Conservation (phyloP, 2,888 invertebrate genomes). For the Apamea epomidion region DNA sequence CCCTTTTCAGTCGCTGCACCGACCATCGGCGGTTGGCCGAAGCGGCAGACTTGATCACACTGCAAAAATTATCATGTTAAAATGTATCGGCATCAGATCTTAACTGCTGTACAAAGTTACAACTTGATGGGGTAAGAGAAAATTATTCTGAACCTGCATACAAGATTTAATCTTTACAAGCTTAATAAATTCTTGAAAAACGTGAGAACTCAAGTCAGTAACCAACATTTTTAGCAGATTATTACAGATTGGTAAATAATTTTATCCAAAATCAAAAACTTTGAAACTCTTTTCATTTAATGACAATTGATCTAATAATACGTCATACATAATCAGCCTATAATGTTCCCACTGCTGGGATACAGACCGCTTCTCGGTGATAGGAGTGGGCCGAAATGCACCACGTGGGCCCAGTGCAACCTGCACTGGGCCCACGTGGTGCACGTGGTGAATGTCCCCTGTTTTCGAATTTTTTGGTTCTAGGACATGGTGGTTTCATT, state of each 20-base stretch:
- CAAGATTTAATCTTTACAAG: background rate
- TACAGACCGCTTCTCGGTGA: background rate
- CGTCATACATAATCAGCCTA: too few species aligned
- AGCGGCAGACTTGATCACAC: constrained; percentile 80
- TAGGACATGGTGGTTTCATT: background rate
- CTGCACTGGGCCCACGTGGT: too few species aligned
- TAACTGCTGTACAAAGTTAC: background rate
- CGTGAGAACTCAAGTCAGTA: background rate
- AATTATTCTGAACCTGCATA: background rate
- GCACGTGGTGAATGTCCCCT: background rate
- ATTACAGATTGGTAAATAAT: background rate
- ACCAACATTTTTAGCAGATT: background rate
- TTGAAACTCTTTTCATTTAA: background rate
- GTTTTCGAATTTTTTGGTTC: background rate
- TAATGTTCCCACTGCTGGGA: too few species aligned
- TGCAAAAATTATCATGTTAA: constrained; percentile 52
- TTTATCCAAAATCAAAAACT: background rate
- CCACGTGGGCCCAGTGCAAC: background rate
- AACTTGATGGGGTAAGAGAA: background rate
- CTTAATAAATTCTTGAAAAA: background rate
- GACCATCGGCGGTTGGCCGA: constrained; percentile 56
- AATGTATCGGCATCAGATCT: background rate
- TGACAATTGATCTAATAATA: background rate
- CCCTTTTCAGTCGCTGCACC: accelerated
- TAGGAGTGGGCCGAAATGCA: background rate